A percentile compares a stretch with the other conserved stretches of the same genome.
phyloP scores from a whole-genome alignment of 2,888 invertebrate species.

The Odontothrips loti region DNA sequence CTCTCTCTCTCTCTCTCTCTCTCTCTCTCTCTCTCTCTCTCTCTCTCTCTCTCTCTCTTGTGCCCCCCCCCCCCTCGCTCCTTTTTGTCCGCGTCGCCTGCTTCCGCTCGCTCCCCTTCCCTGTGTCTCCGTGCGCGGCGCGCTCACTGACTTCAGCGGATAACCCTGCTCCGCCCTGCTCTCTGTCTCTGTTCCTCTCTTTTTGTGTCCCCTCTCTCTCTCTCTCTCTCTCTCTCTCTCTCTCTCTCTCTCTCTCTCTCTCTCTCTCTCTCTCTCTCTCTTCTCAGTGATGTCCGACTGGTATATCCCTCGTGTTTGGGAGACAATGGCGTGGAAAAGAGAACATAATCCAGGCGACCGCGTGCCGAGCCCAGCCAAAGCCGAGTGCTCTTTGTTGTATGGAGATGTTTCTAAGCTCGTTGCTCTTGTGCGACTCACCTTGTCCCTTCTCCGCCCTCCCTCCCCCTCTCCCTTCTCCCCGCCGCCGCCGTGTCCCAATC shows the following conservation, averaged over 20 bases:
- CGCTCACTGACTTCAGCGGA: too few species aligned
- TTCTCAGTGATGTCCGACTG: background rate
- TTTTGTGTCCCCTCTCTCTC: background rate
- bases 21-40: background rate
- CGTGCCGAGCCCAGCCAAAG: background rate
- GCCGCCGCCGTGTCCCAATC: too few species aligned
- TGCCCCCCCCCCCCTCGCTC: constrained; percentile 3
- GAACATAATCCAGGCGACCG: constrained; percentile 7
- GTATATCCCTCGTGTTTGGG: constrained; percentile 19
- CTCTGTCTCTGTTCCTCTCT: background rate
- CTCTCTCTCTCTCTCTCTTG: background rate
- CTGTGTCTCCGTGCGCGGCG: too few species aligned
- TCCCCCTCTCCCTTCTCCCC: background rate
- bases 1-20: background rate
- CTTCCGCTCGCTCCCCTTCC: too few species aligned
- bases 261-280: constrained; percentile 11
- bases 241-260: background rate
- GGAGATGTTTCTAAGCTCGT: constrained; percentile 7
- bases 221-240: too few species aligned
- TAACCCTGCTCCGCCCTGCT: too few species aligned
- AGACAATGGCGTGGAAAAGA: constrained; percentile 23
- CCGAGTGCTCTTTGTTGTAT: background rate
- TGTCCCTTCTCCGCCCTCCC: background rate
- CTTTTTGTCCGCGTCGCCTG: background rate
- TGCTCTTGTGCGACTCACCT: constrained; percentile 9